These are phyloP conservation scores for Napeogenes inachia DNA, from an alignment of 2,888 invertebrate genomes.

Conservation along the genomic window DNA sequence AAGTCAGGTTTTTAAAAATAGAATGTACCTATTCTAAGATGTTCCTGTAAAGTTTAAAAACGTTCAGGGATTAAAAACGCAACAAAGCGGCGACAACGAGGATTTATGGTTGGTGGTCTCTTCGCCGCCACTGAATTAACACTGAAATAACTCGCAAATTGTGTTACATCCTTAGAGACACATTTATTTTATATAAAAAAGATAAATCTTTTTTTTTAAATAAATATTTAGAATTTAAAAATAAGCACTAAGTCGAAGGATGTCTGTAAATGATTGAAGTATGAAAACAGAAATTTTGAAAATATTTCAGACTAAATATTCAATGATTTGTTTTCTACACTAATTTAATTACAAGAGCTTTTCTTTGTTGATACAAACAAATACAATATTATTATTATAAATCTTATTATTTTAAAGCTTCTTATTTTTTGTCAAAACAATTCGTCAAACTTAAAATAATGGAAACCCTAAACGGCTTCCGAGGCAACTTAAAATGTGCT, in stretches of 20 bases:
- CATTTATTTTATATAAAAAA: neutral
- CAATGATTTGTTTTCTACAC: no score
- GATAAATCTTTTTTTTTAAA: neutral
- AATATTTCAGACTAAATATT: no score
- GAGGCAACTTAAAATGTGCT: conserved; percentile 52
- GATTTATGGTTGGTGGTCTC: conserved; percentile 30
- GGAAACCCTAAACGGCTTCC: conserved; percentile 32
- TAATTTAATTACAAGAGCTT: no score
- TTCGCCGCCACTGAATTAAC: conserved; percentile 39
- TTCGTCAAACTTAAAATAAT: conserved; percentile 10
- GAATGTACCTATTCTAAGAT: conserved; percentile 8
- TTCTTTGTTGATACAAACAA: no score
- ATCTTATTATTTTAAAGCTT: neutral
- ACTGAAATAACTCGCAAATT: conserved; percentile 51
- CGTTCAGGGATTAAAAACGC: conserved; percentile 17
- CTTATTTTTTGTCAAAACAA: conserved; percentile 5
- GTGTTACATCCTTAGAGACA: conserved; percentile 16
- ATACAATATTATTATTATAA: neutral
- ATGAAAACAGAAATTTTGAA: no score
- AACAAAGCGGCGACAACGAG: conserved; percentile 31
- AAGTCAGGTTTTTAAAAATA: neutral
- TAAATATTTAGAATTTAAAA: neutral
- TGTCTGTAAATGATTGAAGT: no score
- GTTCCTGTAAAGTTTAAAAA: conserved; percentile 13
- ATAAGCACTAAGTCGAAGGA: neutral